phyloP scores from a whole-genome alignment of 1,140 invertebrate species.

The Ylistrum balloti region DNA sequence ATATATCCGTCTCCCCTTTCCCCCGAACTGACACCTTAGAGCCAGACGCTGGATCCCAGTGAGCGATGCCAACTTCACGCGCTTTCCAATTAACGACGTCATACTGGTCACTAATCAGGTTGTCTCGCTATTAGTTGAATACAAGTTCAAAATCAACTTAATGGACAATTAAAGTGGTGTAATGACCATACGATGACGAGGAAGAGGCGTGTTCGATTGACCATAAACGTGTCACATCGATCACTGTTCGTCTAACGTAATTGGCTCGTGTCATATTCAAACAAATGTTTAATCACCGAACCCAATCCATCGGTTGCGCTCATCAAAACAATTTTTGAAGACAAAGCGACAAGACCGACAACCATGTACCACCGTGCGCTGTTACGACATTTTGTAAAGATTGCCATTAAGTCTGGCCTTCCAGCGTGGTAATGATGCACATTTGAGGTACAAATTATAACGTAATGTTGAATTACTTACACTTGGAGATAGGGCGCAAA shows the following conservation, averaged over 20 bases:
- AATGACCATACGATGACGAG: neutral
- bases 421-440: constrained; percentile 16
- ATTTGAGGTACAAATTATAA: constrained; percentile 29
- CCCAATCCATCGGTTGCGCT: neutral
- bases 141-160: neutral
- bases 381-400: neutral
- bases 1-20: too few species aligned
- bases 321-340: neutral
- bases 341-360: neutral
- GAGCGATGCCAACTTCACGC: neutral
- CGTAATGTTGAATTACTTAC: constrained; percentile 18
- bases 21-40: neutral
- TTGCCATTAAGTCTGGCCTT: neutral
- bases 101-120: constrained; percentile 26
- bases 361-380: neutral
- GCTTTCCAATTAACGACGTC: neutral
- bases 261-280: constrained; percentile 5
- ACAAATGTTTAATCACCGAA: neutral
- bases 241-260: neutral
- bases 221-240: constrained; percentile 24
- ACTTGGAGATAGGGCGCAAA: constrained; percentile 23
- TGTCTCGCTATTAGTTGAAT: neutral
- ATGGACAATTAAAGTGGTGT: constrained; percentile 35
- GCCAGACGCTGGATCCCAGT: neutral
- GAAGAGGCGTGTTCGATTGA: constrained; percentile 18